Evolutionary conservation across 2,113 vertebrate genomes (phyloP).

Genomic region (Thomomys bottae): DNA sequence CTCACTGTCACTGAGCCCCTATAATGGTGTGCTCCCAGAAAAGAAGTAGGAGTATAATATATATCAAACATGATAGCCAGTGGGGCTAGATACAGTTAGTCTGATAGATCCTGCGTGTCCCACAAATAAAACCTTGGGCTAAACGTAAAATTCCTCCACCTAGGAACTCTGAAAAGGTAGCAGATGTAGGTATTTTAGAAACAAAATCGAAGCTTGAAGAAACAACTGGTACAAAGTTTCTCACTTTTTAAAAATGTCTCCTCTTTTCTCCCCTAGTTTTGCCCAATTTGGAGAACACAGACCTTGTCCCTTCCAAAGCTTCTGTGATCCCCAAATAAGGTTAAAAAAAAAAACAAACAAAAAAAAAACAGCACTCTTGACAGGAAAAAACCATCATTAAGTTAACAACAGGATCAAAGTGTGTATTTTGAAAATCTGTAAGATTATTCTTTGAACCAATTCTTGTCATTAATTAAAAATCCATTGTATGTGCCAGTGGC

Average conservation of each 20-base stretch:
- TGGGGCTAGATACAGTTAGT: no score
- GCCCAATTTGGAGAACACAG: no score
- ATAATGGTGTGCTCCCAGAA: not conserved
- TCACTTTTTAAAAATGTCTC: not conserved
- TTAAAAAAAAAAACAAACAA: no score
- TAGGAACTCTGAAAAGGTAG: not conserved
- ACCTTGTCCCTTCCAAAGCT: not conserved
- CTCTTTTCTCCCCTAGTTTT: not conserved
- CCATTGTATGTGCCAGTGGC: no score
- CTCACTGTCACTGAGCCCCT: not conserved
- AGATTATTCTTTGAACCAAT: not conserved
- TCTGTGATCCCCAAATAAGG: not conserved
- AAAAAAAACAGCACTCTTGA: not conserved
- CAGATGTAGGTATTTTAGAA: not conserved
- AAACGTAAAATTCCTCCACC: not conserved
- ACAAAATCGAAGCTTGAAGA: not conserved
- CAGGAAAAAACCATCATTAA: not conserved
- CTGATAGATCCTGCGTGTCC: not conserved
- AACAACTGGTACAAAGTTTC: not conserved
- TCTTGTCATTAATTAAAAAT: not conserved
- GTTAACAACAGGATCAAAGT: not conserved
- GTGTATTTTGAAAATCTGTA: conserved; percentile 1
- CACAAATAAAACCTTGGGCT: not conserved
- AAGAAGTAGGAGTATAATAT: not conserved
- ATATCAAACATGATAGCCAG: not conserved